A percentile compares a stretch with the other conserved stretches of the same genome.
phyloP scores from a whole-genome alignment of 2,113 vertebrate species.

The Galemys pyrenaicus region DNA sequence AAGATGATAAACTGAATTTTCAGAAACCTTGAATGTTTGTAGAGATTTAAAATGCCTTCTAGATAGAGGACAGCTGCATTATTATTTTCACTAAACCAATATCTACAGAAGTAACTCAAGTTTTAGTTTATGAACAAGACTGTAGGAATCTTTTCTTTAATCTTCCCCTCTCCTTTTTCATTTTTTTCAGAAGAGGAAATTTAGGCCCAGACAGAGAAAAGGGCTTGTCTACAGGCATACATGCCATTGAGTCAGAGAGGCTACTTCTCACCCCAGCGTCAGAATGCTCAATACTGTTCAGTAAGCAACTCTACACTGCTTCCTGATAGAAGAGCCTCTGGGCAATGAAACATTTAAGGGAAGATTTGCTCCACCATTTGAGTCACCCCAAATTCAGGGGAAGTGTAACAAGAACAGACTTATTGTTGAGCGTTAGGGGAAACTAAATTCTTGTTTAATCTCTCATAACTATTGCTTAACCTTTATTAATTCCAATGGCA shows the following conservation, averaged over 20 bases:
- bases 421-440: neutral
- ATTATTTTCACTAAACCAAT: neutral
- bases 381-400: neutral
- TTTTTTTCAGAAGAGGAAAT: neutral
- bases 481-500: neutral
- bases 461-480: neutral
- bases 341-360: neutral
- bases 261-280: neutral
- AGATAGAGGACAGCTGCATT: neutral
- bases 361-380: neutral
- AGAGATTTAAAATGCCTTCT: neutral
- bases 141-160: neutral
- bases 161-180: neutral
- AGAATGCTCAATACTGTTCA: neutral
- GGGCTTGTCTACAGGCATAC: neutral
- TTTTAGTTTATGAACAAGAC: neutral
- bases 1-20: neutral
- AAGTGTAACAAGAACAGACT: neutral
- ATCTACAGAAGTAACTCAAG: neutral
- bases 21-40: neutral
- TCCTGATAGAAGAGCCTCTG: neutral
- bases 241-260: neutral
- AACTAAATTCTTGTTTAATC: neutral
- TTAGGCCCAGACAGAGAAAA: neutral
- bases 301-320: fast-evolving